Evolutionary conservation across 1,140 invertebrate genomes (phyloP), one percentile per base, ranked within the genome.

Genomic region (Harpegnathos saltator): DNA sequence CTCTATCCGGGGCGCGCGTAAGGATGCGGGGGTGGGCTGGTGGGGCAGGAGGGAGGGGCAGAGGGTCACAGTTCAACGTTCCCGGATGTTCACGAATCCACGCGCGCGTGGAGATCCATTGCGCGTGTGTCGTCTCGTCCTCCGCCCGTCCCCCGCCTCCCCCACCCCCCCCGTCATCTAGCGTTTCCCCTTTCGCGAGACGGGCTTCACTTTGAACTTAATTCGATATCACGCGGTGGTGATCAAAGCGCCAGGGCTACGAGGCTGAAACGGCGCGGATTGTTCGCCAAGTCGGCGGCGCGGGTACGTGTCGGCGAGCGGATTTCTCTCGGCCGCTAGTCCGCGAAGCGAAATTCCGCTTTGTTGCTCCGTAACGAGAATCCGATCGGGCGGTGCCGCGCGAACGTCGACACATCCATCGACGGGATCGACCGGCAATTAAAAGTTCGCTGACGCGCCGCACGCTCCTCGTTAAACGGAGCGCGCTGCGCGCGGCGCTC

Each of bases 181-280:
- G 22, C n/a, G 38, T 14, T 26, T 22, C 66, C 44, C 54, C 56
- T 38, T 24, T 14, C 44, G 56, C 59, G 19, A 81, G 44, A 62
- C 48, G 52, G 44, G 17, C 38, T 68, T 19, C 61, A 14, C 66
- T 73, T 87, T 87, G 56, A 87, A 69, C 56, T 78, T 85, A 77
- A 82, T 85, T 87, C 61, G 61, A 87, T 87, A 85, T 82, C 65
- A 88, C 83, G 72, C 68, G 29, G 62, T 69, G 52, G 50, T 56
- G 87, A 88, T 88, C 85, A 88, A 88, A 88, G 85, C 66, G 7
- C 48, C 38, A 33, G 38, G 12, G 58, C 48, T 66, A 15, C 56
- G 33, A 69, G 72, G 69, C 52, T 44, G 56, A 69, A 87, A 85
- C 78, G 66, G 68, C 17, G 83, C 19, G 83, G 50, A 87, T 85